phyloP scores from a whole-genome alignment of 1,140 invertebrate genomes.

The Philotrypesis tridentata region DNA sequence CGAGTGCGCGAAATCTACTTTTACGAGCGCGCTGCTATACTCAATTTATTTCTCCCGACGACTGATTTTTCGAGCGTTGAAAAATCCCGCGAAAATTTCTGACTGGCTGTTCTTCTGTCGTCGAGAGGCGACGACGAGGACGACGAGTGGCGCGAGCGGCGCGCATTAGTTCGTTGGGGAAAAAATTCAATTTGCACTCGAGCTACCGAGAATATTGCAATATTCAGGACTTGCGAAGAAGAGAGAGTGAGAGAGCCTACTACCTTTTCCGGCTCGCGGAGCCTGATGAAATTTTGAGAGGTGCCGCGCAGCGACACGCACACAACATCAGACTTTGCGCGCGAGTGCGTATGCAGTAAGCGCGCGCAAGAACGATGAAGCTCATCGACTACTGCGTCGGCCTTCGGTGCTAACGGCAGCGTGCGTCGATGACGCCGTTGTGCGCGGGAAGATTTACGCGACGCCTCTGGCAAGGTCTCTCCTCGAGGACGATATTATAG shows the following conservation, averaged over 20 bases:
- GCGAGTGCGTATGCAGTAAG: no score
- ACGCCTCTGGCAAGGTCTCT: no score
- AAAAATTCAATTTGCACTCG: slow-evolving; percentile 37
- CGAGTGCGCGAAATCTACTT: slow-evolving; percentile 13
- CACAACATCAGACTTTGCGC: no score
- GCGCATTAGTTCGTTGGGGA: slow-evolving; percentile 8
- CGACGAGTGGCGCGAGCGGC: not conserved
- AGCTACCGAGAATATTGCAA: not conserved
- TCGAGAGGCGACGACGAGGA: not conserved
- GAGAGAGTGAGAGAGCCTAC: not conserved
- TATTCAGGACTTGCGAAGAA: not conserved
- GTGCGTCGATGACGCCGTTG: not conserved
- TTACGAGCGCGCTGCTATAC: not conserved
- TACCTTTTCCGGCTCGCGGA: not conserved
- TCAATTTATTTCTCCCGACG: slow-evolving; percentile 23
- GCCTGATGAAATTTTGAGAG: slow-evolving; percentile 11
- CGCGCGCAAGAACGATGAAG: slow-evolving; percentile 26
- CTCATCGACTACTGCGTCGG: not conserved
- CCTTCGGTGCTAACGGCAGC: no score
- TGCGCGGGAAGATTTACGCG: no score
- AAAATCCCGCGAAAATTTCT: not conserved
- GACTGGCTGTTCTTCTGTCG: not conserved
- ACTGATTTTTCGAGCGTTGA: not conserved
- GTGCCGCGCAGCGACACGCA: not conserved
- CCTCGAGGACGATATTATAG: no score